Evolutionary conservation across 53 echinoderm and acorn worm genomes (phyloP).

Genomic region (Echinometra lucunter): DNA sequence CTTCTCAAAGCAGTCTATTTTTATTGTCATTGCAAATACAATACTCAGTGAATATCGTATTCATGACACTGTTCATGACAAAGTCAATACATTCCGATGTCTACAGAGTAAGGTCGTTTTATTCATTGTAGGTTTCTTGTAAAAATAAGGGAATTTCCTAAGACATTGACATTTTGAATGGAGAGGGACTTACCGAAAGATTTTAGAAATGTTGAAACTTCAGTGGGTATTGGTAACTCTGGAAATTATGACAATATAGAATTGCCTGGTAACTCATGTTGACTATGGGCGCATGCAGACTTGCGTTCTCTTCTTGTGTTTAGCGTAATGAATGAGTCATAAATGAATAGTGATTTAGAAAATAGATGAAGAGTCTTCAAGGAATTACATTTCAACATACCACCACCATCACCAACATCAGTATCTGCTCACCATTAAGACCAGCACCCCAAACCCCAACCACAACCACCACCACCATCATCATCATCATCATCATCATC

Average conservation of each 20-base stretch:
- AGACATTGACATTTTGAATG: background rate
- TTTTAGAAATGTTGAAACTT: background rate
- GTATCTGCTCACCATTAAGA: constrained; percentile 49
- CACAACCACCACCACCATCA: too few species aligned
- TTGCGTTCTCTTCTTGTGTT: too few species aligned
- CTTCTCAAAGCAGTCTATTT: background rate
- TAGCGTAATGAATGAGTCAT: too few species aligned
- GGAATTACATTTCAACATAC: too few species aligned
- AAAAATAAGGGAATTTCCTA: background rate
- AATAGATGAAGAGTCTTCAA: too few species aligned
- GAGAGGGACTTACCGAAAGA: too few species aligned
- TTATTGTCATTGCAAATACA: background rate
- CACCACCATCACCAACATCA: constrained; percentile 60
- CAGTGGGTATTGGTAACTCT: background rate
- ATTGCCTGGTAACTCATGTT: too few species aligned
- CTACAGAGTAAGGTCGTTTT: background rate
- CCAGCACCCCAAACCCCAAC: background rate
- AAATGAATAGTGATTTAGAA: too few species aligned
- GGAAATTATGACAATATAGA: too few species aligned
- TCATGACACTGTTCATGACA: background rate
- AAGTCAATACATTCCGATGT: background rate
- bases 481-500: background rate
- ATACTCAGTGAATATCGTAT: background rate
- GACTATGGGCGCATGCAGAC: too few species aligned
- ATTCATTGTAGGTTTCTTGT: background rate